Conservation (phyloP, 92 coral and sea anemone species). For the Zoanthus sansibaricus region DNA sequence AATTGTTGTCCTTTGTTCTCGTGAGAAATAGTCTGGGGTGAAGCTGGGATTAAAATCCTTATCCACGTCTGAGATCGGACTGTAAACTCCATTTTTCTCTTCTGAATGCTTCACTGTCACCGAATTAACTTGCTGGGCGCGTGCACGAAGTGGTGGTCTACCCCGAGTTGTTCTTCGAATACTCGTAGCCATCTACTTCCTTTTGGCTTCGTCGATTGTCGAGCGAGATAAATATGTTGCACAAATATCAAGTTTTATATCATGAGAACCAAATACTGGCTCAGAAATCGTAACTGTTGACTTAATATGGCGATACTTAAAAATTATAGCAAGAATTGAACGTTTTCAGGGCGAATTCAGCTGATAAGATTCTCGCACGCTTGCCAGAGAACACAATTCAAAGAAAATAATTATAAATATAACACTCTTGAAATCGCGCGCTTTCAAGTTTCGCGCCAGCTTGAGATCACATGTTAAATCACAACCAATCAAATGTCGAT, state of each 20-base stretch:
- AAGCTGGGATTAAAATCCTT: slow-evolving; percentile 57
- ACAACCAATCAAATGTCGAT: slow-evolving; percentile 16
- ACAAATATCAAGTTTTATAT: neutral
- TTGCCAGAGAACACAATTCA: neutral
- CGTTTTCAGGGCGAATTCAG: slow-evolving; percentile 35
- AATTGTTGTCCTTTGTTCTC: slow-evolving; percentile 54
- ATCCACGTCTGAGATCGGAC: slow-evolving; percentile 37
- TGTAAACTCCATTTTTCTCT: slow-evolving; percentile 42
- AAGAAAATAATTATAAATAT: slow-evolving; percentile 44
- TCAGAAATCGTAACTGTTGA: neutral
- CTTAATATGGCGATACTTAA: slow-evolving; percentile 10
- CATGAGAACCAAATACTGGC: slow-evolving; percentile 3
- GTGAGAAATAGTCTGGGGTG: slow-evolving; percentile 72
- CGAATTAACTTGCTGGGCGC: slow-evolving; percentile 71
- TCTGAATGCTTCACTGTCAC: slow-evolving; percentile 41
- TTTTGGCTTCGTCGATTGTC: slow-evolving; percentile 12
- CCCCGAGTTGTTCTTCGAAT: slow-evolving; percentile 70
- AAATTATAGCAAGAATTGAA: slow-evolving; percentile 24
- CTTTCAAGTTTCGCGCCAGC: slow-evolving; percentile 99
- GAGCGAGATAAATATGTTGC: neutral
- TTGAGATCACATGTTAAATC: slow-evolving; percentile 78
- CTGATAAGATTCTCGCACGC: neutral
- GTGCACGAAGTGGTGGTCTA: slow-evolving; percentile 85
- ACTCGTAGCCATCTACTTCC: slow-evolving; percentile 70
- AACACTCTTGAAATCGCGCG: slow-evolving; percentile 87